These are phyloP conservation scores for Dendrophyllia cribrosa DNA, from an alignment of 64 coral and sea anemone species.

Conservation along the genomic window DNA sequence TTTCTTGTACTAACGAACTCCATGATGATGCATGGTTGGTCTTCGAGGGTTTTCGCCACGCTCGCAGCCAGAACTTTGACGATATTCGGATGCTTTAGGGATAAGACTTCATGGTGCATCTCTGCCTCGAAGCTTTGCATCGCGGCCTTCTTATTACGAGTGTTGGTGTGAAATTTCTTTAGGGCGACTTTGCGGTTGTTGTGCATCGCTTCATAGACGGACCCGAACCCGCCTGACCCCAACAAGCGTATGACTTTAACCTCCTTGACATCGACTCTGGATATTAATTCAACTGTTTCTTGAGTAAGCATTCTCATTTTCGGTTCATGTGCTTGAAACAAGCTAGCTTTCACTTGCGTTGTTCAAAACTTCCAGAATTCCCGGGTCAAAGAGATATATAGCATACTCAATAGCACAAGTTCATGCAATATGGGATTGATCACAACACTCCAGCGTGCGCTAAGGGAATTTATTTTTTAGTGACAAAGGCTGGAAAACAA, in stretches of 20 bases:
- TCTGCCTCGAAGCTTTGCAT: slow-evolving; percentile 98
- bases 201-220: slow-evolving; percentile 87
- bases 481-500: neutral
- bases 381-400: slow-evolving; percentile 6
- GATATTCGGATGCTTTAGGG: slow-evolving; percentile 90
- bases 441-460: neutral
- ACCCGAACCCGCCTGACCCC: slow-evolving; percentile 87
- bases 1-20: slow-evolving; percentile 91
- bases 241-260: slow-evolving; percentile 73
- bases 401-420: neutral
- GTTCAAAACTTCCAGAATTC: slow-evolving; percentile 35
- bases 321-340: neutral
- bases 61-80: slow-evolving; percentile 76
- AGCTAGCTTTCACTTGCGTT: neutral
- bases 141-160: slow-evolving; percentile 93
- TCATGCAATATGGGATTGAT: neutral
- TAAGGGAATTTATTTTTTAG: neutral
- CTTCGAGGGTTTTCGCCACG: slow-evolving; percentile 66
- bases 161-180: slow-evolving; percentile 93
- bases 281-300: slow-evolving; percentile 5
- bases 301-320: slow-evolving; percentile 46
- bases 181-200: slow-evolving; percentile 86
- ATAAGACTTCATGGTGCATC: slow-evolving; percentile 76
- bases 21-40: slow-evolving; percentile 94
- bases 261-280: slow-evolving; percentile 85